These are phyloP conservation scores for Ormyrus pomaceus DNA, from an alignment of 2,888 invertebrate genomes.

Conservation along the genomic window DNA sequence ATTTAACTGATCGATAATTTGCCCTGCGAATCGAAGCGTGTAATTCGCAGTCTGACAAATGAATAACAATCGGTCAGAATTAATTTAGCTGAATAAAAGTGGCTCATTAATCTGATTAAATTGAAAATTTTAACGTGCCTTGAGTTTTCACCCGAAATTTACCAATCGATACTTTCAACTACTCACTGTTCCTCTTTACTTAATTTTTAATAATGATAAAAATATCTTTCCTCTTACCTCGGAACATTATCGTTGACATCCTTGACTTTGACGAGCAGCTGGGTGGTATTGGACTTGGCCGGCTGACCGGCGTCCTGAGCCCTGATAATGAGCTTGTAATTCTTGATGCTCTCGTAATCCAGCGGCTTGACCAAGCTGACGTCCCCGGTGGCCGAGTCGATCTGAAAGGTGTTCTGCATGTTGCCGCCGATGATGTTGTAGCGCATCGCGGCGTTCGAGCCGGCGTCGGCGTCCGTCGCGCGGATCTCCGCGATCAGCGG, in stretches of 20 bases:
- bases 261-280: slow-evolving; percentile 92
- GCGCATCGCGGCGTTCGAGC: slow-evolving; percentile 93
- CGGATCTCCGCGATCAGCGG: slow-evolving; percentile 90
- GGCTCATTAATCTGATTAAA: too few relatives aligned
- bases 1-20: too few relatives aligned
- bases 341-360: slow-evolving; percentile 91
- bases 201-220: too few relatives aligned
- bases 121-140: too few relatives aligned
- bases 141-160: too few relatives aligned
- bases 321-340: slow-evolving; percentile 91
- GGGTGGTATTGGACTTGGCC: slow-evolving; percentile 94
- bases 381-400: slow-evolving; percentile 95
- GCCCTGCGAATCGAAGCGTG: too few relatives aligned
- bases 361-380: slow-evolving; percentile 90
- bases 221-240: slow-evolving; percentile 1
- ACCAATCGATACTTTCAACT: too few relatives aligned
- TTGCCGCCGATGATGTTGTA: slow-evolving; percentile 98
- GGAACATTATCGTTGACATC: slow-evolving; percentile 98
- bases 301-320: slow-evolving; percentile 98
- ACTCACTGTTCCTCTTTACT: too few relatives aligned
- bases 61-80: too few relatives aligned
- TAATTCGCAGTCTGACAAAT: too few relatives aligned
- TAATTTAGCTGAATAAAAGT: too few relatives aligned
- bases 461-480: slow-evolving; percentile 95
- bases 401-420: slow-evolving; percentile 94